Percentiles rank a stretch among this genome's conserved stretches.
Evolutionary conservation across 2,888 invertebrate genomes (phyloP).

Genomic region (Mimachlamys varia): DNA sequence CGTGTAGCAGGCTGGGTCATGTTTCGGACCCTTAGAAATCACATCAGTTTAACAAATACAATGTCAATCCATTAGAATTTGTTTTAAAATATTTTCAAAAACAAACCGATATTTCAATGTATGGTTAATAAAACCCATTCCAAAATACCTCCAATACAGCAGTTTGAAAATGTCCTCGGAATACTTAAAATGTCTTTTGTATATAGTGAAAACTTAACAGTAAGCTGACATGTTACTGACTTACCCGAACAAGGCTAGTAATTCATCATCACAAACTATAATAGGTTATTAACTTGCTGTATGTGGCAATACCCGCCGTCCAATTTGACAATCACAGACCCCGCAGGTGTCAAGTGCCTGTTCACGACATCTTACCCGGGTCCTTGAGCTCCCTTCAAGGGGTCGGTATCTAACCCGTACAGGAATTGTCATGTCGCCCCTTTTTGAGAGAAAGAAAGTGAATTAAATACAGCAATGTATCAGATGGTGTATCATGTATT

Average conservation of each 20-base stretch:
- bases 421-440: neutral
- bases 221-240: neutral
- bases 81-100: neutral
- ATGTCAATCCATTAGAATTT: neutral
- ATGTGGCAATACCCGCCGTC: slow-evolving; percentile 3
- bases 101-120: neutral
- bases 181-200: neutral
- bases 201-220: neutral
- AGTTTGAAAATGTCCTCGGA: neutral
- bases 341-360: slow-evolving; percentile 5
- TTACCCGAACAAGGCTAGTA: neutral
- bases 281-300: neutral
- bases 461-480: too few species aligned
- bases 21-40: neutral
- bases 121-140: neutral
- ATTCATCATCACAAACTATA: neutral
- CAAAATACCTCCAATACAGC: neutral
- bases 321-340: neutral
- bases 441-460: too few species aligned
- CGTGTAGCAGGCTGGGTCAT: neutral
- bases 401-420: neutral
- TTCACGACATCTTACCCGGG: neutral
- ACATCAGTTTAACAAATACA: neutral
- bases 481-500: too few species aligned
- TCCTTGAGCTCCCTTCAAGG: slow-evolving; percentile 22